A percentile compares a stretch with the other conserved stretches of the same genome.
Conservation (phyloP, 2,113 vertebrate genomes). For the Coturnix japonica region DNA sequence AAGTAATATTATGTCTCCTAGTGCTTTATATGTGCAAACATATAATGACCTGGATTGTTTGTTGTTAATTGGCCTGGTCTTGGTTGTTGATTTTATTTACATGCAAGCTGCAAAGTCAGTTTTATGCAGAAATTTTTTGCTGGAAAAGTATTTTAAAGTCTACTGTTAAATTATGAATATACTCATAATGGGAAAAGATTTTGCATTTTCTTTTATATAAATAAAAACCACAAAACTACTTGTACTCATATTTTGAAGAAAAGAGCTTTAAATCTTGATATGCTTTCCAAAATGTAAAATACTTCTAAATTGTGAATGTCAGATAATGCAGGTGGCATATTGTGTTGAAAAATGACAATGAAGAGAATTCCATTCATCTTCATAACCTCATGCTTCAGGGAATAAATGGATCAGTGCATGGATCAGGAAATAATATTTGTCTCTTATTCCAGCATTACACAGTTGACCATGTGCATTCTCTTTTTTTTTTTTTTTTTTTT, state of each 20-base stretch:
- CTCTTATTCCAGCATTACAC: not conserved
- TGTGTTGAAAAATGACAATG: not conserved
- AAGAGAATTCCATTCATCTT: constrained; percentile 4
- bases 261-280: not conserved
- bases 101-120: not conserved
- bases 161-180: not conserved
- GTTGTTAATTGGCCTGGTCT: no score
- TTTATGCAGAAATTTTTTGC: not conserved
- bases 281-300: not conserved
- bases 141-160: not conserved
- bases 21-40: not conserved
- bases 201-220: not conserved
- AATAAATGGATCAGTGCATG: not conserved
- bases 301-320: not conserved
- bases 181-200: not conserved
- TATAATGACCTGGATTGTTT: no score
- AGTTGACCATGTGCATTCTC: not conserved
- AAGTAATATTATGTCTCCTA: not conserved
- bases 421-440: not conserved
- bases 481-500: not conserved
- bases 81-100: not conserved
- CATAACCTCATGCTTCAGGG: not conserved
- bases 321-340: not conserved
- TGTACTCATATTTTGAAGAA: not conserved
- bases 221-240: not conserved